phyloP scores from a whole-genome alignment of 1,140 invertebrate species.

The Drosophila gunungcola region DNA sequence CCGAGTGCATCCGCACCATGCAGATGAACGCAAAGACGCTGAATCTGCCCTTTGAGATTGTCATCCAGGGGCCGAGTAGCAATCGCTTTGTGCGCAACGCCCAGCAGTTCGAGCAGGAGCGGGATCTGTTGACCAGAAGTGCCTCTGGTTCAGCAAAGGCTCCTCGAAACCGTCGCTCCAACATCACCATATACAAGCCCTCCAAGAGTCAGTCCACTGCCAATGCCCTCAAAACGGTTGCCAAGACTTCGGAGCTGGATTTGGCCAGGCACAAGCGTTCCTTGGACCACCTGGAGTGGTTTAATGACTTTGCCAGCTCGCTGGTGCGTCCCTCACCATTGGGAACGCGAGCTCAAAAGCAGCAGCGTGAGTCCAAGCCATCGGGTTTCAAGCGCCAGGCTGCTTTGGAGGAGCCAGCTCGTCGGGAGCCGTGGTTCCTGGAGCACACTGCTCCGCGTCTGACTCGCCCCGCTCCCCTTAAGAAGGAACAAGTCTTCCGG shows the following conservation, averaged over 20 bases:
- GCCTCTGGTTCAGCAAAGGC: constrained; percentile 1
- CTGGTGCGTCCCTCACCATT: constrained; percentile 73
- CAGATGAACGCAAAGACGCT: constrained; percentile 64
- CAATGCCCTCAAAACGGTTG: constrained; percentile 38
- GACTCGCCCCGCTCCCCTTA: constrained; percentile 55
- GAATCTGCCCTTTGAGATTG: constrained; percentile 69
- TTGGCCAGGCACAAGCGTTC: constrained; percentile 55
- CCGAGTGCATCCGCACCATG: constrained; percentile 76
- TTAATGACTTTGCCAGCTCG: constrained; percentile 69
- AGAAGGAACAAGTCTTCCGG: constrained; percentile 2
- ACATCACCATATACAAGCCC: constrained; percentile 75
- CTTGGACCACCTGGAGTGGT: constrained; percentile 73
- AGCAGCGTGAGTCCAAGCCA: constrained; percentile 22
- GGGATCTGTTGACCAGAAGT: constrained; percentile 25
- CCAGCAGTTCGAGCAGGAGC: constrained; percentile 71
- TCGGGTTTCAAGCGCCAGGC: constrained; percentile 38
- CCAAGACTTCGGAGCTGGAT: constrained; percentile 40
- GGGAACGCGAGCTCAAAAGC: constrained; percentile 38
- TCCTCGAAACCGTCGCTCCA: constrained; percentile 60
- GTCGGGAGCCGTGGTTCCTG: constrained; percentile 61
- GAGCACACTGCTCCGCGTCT: constrained; percentile 46
- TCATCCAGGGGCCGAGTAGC: constrained; percentile 78
- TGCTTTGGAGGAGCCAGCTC: constrained; percentile 13
- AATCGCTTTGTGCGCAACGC: constrained; percentile 80
- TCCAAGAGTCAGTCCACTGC: constrained; percentile 12